phyloP scores from a whole-genome alignment of 2,888 invertebrate genomes.

The Rotaria socialis region DNA sequence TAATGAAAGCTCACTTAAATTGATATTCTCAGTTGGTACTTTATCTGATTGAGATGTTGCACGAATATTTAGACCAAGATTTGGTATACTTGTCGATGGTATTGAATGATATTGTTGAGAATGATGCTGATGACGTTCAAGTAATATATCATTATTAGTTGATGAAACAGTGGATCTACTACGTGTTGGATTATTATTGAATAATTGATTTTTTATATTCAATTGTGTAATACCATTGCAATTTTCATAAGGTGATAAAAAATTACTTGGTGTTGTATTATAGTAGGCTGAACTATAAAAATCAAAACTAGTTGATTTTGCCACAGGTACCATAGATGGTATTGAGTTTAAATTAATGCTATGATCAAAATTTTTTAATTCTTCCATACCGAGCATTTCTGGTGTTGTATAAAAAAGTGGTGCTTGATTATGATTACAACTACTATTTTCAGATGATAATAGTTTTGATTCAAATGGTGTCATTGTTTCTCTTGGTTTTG shows the following conservation, averaged over 20 bases:
- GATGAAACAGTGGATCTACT: not conserved
- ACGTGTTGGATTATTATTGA: not conserved
- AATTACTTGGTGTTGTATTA: not conserved
- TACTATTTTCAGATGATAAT: not conserved
- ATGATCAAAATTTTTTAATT: not conserved
- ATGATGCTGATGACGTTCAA: not conserved
- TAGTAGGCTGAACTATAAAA: not conserved
- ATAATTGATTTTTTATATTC: not conserved
- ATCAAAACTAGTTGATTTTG: not conserved
- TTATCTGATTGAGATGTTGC: not conserved
- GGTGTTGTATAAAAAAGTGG: slow-evolving; percentile 1
- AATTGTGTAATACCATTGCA: not conserved
- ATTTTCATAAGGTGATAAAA: not conserved
- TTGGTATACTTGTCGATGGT: too few species aligned
- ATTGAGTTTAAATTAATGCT: not conserved
- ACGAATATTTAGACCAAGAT: not conserved
- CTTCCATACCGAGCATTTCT: not conserved
- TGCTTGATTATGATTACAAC: not conserved
- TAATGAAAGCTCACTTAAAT: not conserved
- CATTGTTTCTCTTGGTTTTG: not conserved
- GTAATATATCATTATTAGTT: not conserved
- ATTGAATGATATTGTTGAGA: not conserved
- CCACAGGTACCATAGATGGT: not conserved
- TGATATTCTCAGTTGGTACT: not conserved
- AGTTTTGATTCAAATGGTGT: not conserved